A percentile compares a stretch with the other conserved stretches of the same genome.
Conservation (phyloP, 2,888 invertebrate species). For the Rhingia campestris region DNA sequence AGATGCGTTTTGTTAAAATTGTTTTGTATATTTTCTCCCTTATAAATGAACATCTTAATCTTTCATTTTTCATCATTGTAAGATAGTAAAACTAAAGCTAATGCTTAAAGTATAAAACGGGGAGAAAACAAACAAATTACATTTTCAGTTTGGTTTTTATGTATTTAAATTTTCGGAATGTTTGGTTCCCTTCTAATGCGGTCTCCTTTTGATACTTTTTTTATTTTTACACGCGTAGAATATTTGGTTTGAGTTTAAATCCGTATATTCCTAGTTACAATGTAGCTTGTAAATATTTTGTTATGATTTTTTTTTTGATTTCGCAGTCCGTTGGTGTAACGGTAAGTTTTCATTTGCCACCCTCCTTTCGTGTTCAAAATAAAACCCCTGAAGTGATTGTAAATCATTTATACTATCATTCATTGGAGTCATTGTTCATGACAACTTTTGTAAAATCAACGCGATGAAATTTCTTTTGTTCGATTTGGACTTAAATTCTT, state of each 20-base stretch:
- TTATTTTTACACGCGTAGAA: conserved; percentile 1
- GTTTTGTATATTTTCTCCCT: conserved; percentile 14
- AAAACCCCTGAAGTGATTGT: background rate
- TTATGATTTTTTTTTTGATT: conserved; percentile 20
- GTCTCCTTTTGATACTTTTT: conserved; percentile 7
- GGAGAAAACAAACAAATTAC: conserved; percentile 21
- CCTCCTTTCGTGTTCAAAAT: background rate
- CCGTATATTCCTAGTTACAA: conserved; percentile 21
- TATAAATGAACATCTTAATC: conserved; percentile 22
- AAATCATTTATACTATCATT: background rate
- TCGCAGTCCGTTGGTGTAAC: conserved; percentile 24
- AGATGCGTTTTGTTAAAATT: conserved; percentile 4
- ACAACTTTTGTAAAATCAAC: too few relatives aligned
- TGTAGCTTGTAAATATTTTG: conserved; percentile 43
- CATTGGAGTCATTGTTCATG: background rate
- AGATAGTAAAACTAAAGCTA: conserved; percentile 18
- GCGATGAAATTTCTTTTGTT: too few relatives aligned
- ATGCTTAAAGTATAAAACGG: conserved; percentile 18
- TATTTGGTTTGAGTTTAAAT: conserved; percentile 31
- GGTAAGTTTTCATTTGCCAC: conserved; percentile 41
- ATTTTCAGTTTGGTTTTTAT: conserved; percentile 31
- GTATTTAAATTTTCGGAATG: conserved; percentile 29
- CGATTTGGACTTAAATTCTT: too few relatives aligned
- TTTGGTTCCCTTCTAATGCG: conserved; percentile 14
- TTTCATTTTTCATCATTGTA: conserved; percentile 28